Conservation (phyloP, 2,113 vertebrate species). For the Oryzias curvinotus region DNA sequence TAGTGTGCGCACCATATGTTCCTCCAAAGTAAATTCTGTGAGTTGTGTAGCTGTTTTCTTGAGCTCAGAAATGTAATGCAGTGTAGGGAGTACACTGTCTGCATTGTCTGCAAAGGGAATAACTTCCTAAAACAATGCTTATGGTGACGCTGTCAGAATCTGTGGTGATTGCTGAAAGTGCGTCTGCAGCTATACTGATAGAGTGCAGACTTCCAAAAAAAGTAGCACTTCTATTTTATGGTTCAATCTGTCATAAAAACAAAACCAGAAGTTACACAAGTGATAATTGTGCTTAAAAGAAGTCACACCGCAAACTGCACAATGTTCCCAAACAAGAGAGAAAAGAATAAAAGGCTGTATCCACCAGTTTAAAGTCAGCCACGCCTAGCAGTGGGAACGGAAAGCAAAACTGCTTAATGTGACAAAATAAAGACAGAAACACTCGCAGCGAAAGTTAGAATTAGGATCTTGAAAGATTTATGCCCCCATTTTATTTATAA, state of each 20-base stretch:
- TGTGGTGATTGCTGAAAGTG: conserved; percentile 28
- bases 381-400: conserved; percentile 69
- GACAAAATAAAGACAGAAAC: conserved; percentile 73
- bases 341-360: conserved; percentile 60
- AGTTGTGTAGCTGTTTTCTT: conserved; percentile 31
- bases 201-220: conserved; percentile 37
- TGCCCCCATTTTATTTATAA: conserved; percentile 78
- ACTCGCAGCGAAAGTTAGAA: conserved; percentile 71
- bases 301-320: conserved; percentile 65
- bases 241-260: conserved; percentile 62
- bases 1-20: conserved; percentile 14
- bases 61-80: background rate
- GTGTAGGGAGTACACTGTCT: conserved; percentile 36
- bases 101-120: conserved; percentile 54
- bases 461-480: conserved; percentile 79
- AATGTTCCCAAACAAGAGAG: conserved; percentile 64
- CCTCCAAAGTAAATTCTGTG: conserved; percentile 23
- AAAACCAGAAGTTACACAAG: conserved; percentile 70
- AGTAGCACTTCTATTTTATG: conserved; percentile 58
- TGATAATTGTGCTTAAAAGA: conserved; percentile 71
- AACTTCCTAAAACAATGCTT: conserved; percentile 41
- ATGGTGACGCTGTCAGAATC: conserved; percentile 40
- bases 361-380: conserved; percentile 52
- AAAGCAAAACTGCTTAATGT: conserved; percentile 74
- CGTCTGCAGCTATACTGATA: conserved; percentile 24